Conservation (phyloP, 2,113 vertebrate species). For the Pionites leucogaster region DNA sequence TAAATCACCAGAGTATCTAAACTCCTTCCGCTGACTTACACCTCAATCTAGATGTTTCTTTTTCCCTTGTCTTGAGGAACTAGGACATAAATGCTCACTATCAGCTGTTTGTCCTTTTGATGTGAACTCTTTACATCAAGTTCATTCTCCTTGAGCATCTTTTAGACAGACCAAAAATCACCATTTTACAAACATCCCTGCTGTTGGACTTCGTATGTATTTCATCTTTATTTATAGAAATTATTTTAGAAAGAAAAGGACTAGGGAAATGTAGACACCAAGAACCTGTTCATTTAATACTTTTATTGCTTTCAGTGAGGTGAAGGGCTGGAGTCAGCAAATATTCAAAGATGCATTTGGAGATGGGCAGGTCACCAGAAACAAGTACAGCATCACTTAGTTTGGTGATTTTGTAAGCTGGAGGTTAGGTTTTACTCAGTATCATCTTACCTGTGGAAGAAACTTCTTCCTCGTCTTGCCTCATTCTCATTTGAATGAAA, state of each 20-base stretch:
- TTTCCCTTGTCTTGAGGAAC: neutral
- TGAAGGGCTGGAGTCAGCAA: neutral
- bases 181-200: neutral
- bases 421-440: neutral
- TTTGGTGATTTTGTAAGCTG: neutral
- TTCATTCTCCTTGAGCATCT: neutral
- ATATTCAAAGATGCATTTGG: neutral
- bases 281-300: neutral
- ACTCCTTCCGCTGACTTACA: neutral
- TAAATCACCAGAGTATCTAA: neutral
- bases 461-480: neutral
- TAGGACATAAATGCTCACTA: neutral
- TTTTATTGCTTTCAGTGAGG: neutral
- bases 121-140: neutral
- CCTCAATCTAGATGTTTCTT: neutral
- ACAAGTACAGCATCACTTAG: neutral
- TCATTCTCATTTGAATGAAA: neutral
- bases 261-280: neutral
- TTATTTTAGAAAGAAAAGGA: neutral
- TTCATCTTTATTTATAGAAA: neutral
- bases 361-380: neutral
- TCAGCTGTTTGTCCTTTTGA: neutral
- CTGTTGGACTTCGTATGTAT: neutral
- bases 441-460: neutral
- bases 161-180: neutral